A percentile compares a stretch with the other conserved stretches of the same genome.
Conservation (phyloP, 2,888 invertebrate genomes). For the Tineola bisselliella region DNA sequence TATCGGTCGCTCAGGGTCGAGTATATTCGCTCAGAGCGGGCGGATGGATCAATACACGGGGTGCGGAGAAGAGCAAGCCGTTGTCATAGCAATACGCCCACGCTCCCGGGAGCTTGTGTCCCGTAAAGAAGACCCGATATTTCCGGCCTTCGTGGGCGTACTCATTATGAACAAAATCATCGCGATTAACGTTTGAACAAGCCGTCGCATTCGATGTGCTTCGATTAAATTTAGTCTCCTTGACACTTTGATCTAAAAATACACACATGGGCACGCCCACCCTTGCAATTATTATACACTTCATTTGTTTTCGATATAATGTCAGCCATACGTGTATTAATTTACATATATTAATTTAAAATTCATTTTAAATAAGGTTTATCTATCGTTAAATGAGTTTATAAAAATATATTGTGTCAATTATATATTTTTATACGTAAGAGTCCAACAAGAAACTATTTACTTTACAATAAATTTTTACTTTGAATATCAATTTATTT, state of each 20-base stretch:
- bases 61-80: constrained; percentile 26
- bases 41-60: constrained; percentile 41
- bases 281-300: background rate
- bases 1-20: background rate
- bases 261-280: background rate
- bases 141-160: constrained; percentile 40
- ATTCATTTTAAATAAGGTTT: too few relatives aligned
- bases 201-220: constrained; percentile 19
- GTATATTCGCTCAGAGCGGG: constrained; percentile 14
- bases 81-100: constrained; percentile 58
- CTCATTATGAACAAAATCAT: constrained; percentile 41
- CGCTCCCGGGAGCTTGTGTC: constrained; percentile 36
- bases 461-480: too few relatives aligned
- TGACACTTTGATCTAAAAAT: constrained; percentile 9
- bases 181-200: constrained; percentile 30
- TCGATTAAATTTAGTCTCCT: background rate
- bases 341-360: too few relatives aligned
- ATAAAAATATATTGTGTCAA: too few relatives aligned
- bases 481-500: too few relatives aligned
- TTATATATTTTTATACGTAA: too few relatives aligned
- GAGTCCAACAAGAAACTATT: too few relatives aligned
- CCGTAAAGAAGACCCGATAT: constrained; percentile 36
- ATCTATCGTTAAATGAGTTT: too few relatives aligned
- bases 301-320: background rate
- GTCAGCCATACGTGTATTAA: background rate